phyloP scores from a whole-genome alignment of 2,888 invertebrate species.

The Escarpia spicata region DNA sequence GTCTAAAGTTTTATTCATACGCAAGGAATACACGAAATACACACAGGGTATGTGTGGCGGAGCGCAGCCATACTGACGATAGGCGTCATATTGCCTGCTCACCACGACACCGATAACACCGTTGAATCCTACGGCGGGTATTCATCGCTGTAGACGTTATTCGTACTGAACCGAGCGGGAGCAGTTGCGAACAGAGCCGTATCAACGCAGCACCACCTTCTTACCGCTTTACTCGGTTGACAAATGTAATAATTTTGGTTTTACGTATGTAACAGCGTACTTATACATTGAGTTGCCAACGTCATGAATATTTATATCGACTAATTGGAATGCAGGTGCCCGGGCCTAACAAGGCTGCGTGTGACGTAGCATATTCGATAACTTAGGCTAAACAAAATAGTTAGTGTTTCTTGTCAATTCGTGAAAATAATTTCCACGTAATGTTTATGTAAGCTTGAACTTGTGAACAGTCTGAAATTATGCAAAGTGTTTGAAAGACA shows the following conservation, averaged over 20 bases:
- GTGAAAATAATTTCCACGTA: not conserved
- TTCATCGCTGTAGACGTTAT: not conserved
- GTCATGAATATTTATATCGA: not conserved
- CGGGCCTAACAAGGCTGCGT: not conserved
- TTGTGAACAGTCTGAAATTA: too few relatives aligned
- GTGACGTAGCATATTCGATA: not conserved
- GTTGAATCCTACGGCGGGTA: not conserved
- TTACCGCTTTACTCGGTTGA: not conserved
- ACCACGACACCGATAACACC: not conserved
- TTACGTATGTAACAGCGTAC: constrained; percentile 16
- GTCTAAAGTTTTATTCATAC: not conserved
- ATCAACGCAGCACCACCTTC: not conserved
- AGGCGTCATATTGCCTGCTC: not conserved
- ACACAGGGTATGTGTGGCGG: not conserved
- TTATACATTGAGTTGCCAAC: not conserved
- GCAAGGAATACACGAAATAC: not conserved
- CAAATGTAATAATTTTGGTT: not conserved
- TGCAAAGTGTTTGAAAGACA: too few relatives aligned
- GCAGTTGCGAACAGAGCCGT: not conserved
- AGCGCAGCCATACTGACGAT: not conserved
- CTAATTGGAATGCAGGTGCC: not conserved
- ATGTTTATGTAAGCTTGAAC: not conserved
- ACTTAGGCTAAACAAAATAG: not conserved
- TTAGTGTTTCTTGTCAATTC: not conserved
- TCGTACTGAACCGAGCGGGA: not conserved